Evolutionary conservation across 2,888 invertebrate species (phyloP).

Genomic region (Diabrotica balteata): DNA sequence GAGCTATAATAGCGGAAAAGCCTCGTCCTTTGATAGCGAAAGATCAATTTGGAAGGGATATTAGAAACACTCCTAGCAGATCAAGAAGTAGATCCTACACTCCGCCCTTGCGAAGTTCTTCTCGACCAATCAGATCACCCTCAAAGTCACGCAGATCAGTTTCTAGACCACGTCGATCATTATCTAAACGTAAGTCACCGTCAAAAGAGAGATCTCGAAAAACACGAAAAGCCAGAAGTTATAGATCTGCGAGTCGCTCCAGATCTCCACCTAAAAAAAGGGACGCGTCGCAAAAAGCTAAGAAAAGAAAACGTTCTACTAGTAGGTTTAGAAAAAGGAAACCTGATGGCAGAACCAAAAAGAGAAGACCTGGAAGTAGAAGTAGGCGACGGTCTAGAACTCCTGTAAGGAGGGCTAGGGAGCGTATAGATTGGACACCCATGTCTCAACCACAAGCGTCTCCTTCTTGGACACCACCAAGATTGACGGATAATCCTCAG

Average conservation of each 20-base stretch:
- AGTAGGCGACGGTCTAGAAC: constrained; percentile 51
- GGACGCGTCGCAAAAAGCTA: constrained; percentile 40
- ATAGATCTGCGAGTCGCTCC: constrained; percentile 48
- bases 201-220: constrained; percentile 46
- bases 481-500: constrained; percentile 52
- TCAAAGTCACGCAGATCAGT: constrained; percentile 42
- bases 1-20: constrained; percentile 77
- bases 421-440: constrained; percentile 61
- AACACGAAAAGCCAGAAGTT: constrained; percentile 40
- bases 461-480: constrained; percentile 71
- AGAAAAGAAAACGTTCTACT: constrained; percentile 51
- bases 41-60: constrained; percentile 82
- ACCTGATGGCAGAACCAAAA: constrained; percentile 55
- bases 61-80: constrained; percentile 51
- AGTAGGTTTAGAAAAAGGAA: constrained; percentile 55
- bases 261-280: constrained; percentile 41
- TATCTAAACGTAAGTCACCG: constrained; percentile 41
- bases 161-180: constrained; percentile 45
- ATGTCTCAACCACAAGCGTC: constrained; percentile 65
- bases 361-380: constrained; percentile 53
- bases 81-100: constrained; percentile 49
- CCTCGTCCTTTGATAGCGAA: constrained; percentile 63
- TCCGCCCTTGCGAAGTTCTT: constrained; percentile 50
- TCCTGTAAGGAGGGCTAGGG: constrained; percentile 47
- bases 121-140: constrained; percentile 38